phyloP scores from a whole-genome alignment of 1,140 invertebrate genomes.

The Bathynomus jamesi region DNA sequence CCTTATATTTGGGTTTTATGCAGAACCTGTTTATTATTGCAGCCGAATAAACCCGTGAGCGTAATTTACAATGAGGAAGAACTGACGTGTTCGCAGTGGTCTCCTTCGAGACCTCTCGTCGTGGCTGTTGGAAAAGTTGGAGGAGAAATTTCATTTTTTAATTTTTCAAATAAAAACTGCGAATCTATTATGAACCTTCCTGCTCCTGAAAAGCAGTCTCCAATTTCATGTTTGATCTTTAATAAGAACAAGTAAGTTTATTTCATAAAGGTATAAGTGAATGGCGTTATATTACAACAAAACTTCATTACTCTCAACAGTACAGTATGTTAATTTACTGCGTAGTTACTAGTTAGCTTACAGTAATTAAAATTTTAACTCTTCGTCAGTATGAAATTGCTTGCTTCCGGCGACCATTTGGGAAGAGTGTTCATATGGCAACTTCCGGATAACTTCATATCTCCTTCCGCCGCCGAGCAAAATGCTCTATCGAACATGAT shows the following conservation, averaged over 20 bases:
- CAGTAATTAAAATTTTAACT: too few species aligned
- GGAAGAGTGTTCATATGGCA: conserved; percentile 27
- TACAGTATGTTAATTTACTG: too few species aligned
- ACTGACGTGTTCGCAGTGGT: conserved; percentile 21
- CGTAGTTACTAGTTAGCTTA: too few species aligned
- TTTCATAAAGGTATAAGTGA: neutral
- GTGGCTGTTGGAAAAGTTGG: conserved; percentile 7
- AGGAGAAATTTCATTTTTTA: conserved; percentile 2
- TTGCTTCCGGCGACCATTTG: conserved; percentile 24
- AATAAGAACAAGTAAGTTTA: conserved; percentile 20
- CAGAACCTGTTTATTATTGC: conserved; percentile 4
- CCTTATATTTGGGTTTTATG: neutral
- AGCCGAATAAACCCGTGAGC: conserved; percentile 28
- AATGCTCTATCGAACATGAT: neutral
- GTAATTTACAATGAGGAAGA: conserved; percentile 21
- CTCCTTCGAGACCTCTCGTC: conserved; percentile 16
- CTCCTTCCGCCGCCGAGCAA: conserved; percentile 7
- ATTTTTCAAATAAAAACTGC: conserved; percentile 8
- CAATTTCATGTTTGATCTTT: conserved; percentile 11
- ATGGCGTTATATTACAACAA: too few species aligned
- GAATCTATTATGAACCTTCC: conserved; percentile 15
- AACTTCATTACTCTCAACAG: too few species aligned
- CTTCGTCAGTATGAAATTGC: conserved; percentile 8
- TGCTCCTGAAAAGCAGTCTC: conserved; percentile 12
- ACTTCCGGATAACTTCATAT: conserved; percentile 23